Conservation (phyloP, 2,888 invertebrate species). For the Sesamia inferens region DNA sequence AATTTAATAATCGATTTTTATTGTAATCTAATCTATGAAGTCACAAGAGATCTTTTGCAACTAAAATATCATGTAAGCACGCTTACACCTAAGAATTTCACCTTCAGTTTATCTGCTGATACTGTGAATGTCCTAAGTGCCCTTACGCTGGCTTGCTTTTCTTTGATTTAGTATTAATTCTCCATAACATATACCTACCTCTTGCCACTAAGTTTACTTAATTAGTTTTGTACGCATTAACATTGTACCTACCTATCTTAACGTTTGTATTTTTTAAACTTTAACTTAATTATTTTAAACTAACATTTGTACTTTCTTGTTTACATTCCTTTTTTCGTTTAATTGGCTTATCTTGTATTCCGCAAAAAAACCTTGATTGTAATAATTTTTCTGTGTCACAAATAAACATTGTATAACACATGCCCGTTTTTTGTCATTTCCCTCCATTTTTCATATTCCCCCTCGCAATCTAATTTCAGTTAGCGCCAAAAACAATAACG, state of each 20-base stretch:
- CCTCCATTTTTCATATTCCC: constrained; percentile 8
- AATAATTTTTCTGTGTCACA: constrained; percentile 14
- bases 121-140: constrained; percentile 3
- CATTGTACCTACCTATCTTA: not conserved
- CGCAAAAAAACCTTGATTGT: not conserved
- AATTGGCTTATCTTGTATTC: not conserved
- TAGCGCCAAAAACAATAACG: constrained; percentile 62
- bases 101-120: not conserved
- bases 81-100: not conserved
- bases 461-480: constrained; percentile 41
- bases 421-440: constrained; percentile 25
- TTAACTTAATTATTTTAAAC: no score
- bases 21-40: not conserved
- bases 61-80: not conserved
- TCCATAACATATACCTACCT: constrained; percentile 28
- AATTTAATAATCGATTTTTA: not conserved
- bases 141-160: constrained; percentile 12
- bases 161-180: not conserved
- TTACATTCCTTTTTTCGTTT: not conserved
- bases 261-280: no score
- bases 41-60: not conserved
- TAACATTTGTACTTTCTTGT: not conserved
- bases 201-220: not conserved
- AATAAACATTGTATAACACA: constrained; percentile 45
- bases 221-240: not conserved